Percentiles rank a stretch among this genome's conserved stretches.
These are phyloP conservation scores for Drosophila percnosoma DNA, from an alignment of 2,888 invertebrate genomes.

Conservation along the genomic window DNA sequence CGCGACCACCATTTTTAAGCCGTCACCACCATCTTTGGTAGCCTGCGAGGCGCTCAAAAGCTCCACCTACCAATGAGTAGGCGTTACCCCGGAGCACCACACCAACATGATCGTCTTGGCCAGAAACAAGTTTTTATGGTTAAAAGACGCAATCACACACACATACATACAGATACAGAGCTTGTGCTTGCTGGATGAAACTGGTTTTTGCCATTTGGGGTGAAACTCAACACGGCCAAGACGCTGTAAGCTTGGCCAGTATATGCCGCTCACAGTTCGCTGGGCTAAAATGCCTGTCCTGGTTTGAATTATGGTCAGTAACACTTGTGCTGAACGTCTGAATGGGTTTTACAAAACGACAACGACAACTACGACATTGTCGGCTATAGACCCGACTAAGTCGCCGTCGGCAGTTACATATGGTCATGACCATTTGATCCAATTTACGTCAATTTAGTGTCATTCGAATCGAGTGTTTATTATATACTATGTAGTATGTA, in stretches of 20 bases:
- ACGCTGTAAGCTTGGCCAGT: slow-evolving; percentile 45
- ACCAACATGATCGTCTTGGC: slow-evolving; percentile 47
- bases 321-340: slow-evolving; percentile 70
- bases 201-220: slow-evolving; percentile 56
- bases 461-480: slow-evolving; percentile 77
- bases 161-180: slow-evolving; percentile 13
- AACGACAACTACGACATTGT: slow-evolving; percentile 23
- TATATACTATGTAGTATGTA: slow-evolving; percentile 28
- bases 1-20: slow-evolving; percentile 78
- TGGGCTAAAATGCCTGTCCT: slow-evolving; percentile 70
- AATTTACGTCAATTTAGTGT: slow-evolving; percentile 78
- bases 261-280: slow-evolving; percentile 47
- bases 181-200: slow-evolving; percentile 51
- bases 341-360: slow-evolving; percentile 71
- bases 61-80: slow-evolving; percentile 73
- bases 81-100: slow-evolving; percentile 56
- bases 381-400: slow-evolving; percentile 10
- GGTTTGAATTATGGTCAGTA: slow-evolving; percentile 76
- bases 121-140: slow-evolving; percentile 68
- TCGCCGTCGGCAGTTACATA: slow-evolving; percentile 67
- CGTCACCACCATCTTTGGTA: slow-evolving; percentile 70
- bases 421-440: slow-evolving; percentile 63
- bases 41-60: slow-evolving; percentile 54
- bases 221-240: slow-evolving; percentile 68
- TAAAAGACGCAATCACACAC: slow-evolving; percentile 20